Evolutionary conservation across 2,888 invertebrate species (phyloP).

Genomic region (Eugnorisma glareosa): DNA sequence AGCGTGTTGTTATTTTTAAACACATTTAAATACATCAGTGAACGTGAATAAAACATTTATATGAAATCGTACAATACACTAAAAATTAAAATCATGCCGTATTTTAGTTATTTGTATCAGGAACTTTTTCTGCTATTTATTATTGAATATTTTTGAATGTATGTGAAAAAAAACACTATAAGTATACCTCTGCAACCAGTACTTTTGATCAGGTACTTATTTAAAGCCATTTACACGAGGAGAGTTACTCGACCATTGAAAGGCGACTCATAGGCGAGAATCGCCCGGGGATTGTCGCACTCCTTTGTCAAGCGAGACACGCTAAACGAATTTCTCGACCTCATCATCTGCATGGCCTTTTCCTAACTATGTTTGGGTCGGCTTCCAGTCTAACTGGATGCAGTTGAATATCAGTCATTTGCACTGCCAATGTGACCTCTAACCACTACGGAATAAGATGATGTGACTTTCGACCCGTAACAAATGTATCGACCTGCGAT

Average conservation of each 20-base stretch:
- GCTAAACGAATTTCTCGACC: background rate
- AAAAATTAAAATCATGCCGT: conserved; percentile 17
- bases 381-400: background rate
- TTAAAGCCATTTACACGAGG: conserved; percentile 10
- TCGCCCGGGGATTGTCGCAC: background rate
- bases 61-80: conserved; percentile 16
- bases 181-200: conserved; percentile 27
- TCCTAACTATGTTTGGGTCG: background rate
- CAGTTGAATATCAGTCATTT: background rate
- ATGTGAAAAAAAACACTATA: conserved; percentile 35
- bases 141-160: conserved; percentile 34
- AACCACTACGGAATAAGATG: background rate
- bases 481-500: background rate
- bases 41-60: conserved; percentile 38
- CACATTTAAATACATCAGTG: conserved; percentile 50
- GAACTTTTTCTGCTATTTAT: conserved; percentile 52
- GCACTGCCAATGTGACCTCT: background rate
- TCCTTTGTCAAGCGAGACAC: background rate
- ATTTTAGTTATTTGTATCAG: conserved; percentile 38
- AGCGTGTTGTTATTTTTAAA: conserved; percentile 57
- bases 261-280: background rate
- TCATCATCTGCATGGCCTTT: background rate
- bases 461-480: background rate
- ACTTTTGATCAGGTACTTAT: conserved; percentile 46
- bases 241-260: conserved; percentile 16